phyloP scores from a whole-genome alignment of 2,888 invertebrate species.

The Danaus chrysippus region DNA sequence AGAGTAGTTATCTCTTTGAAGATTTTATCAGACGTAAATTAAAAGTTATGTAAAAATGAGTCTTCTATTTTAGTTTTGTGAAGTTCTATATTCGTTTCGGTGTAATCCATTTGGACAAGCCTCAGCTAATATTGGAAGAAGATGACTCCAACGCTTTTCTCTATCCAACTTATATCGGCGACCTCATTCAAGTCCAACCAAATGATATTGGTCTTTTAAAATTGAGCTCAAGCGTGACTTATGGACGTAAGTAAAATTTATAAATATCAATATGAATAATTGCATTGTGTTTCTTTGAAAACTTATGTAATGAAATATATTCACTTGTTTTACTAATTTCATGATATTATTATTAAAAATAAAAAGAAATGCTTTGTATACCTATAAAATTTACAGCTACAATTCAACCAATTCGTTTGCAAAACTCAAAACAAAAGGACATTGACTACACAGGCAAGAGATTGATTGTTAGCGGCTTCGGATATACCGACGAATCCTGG shows the following conservation, averaged over 20 bases:
- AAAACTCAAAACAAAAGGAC: slow-evolving; percentile 50
- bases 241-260: slow-evolving; percentile 46
- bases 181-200: slow-evolving; percentile 51
- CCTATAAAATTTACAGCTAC: slow-evolving; percentile 36
- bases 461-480: slow-evolving; percentile 59
- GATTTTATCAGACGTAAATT: background rate
- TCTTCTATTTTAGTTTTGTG: slow-evolving; percentile 8
- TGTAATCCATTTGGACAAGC: slow-evolving; percentile 53
- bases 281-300: background rate
- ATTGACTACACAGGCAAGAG: slow-evolving; percentile 44
- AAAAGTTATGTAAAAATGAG: background rate
- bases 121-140: slow-evolving; percentile 49
- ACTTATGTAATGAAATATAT: background rate
- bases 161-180: slow-evolving; percentile 53
- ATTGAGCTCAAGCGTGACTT: slow-evolving; percentile 42
- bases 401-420: slow-evolving; percentile 57
- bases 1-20: background rate
- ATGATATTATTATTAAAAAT: background rate
- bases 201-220: slow-evolving; percentile 58
- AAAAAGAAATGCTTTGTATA: background rate
- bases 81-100: slow-evolving; percentile 60
- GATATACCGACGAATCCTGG: slow-evolving; percentile 51
- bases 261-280: background rate
- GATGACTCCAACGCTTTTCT: slow-evolving; percentile 44
- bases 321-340: background rate